phyloP scores from a whole-genome alignment of 1,140 invertebrate species.

The Coenobita brevimanus region DNA sequence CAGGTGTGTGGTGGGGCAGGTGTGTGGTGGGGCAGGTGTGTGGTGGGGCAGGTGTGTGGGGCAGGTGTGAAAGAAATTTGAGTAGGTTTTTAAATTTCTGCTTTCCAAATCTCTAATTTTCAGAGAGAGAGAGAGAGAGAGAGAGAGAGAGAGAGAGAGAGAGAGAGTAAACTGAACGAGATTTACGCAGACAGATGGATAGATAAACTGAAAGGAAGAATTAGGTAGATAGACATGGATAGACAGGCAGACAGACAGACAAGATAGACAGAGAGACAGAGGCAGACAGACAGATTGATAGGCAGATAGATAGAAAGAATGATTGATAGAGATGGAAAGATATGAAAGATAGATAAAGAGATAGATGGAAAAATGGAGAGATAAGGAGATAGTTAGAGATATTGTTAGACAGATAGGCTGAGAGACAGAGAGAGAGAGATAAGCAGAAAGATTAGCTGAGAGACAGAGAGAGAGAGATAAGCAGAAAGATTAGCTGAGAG shows the following conservation, averaged over 20 bases:
- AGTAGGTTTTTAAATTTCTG: no score
- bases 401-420: no score
- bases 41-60: no score
- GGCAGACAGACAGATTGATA: no score
- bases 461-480: not conserved
- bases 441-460: not conserved
- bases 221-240: not conserved
- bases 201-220: not conserved
- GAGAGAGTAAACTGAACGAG: not conserved
- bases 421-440: no score
- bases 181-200: not conserved
- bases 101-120: no score
- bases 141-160: not conserved
- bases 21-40: no score
- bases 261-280: not conserved
- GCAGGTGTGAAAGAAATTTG: no score
- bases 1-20: no score
- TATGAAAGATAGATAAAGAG: not conserved
- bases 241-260: not conserved
- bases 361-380: no score
- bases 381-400: no score
- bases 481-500: not conserved
- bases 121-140: constrained; percentile 19
- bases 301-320: no score
- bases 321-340: not conserved